A percentile compares a stretch with the other conserved stretches of the same genome.
phyloP scores from a whole-genome alignment of 2,113 vertebrate species.

The Parus major region DNA sequence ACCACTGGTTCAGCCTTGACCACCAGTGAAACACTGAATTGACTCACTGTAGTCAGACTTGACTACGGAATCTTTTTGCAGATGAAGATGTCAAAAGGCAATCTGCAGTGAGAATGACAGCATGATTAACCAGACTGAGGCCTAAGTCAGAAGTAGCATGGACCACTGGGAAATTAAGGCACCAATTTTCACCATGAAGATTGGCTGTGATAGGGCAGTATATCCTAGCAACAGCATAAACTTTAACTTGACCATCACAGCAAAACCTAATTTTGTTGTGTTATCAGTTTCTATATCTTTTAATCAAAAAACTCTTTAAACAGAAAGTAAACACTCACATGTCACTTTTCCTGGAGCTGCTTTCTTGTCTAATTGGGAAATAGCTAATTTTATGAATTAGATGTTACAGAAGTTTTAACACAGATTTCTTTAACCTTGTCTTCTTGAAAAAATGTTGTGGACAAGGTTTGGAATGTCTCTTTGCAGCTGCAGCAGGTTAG shows the following conservation, averaged over 20 bases:
- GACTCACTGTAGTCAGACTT: slow-evolving; percentile 32
- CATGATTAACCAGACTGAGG: slow-evolving; percentile 82
- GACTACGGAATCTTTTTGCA: slow-evolving; percentile 61
- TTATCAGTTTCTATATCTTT: slow-evolving; percentile 76
- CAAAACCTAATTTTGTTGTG: slow-evolving; percentile 73
- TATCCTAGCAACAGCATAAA: slow-evolving; percentile 79
- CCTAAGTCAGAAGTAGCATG: slow-evolving; percentile 74
- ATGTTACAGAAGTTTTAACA: slow-evolving; percentile 44
- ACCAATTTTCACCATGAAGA: slow-evolving; percentile 78
- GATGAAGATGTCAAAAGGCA: slow-evolving; percentile 85
- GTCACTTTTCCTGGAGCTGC: slow-evolving; percentile 49
- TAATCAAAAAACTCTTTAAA: slow-evolving; percentile 77
- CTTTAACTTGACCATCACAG: slow-evolving; percentile 66
- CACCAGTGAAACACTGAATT: slow-evolving; percentile 36
- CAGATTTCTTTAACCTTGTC: slow-evolving; percentile 54
- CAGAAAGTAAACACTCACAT: slow-evolving; percentile 67
- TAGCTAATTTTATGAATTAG: slow-evolving; percentile 69
- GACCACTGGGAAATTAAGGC: slow-evolving; percentile 84
- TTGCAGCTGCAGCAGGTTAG: not conserved
- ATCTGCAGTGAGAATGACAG: slow-evolving; percentile 79
- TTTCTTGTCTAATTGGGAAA: slow-evolving; percentile 69
- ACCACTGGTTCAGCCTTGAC: not conserved
- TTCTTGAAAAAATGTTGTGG: not conserved
- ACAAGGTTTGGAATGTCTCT: not conserved
- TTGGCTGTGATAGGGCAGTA: slow-evolving; percentile 74